Base-by-base conservation (phyloP, 2,113 vertebrate genomes). In the Pavo muticus region DNA sequence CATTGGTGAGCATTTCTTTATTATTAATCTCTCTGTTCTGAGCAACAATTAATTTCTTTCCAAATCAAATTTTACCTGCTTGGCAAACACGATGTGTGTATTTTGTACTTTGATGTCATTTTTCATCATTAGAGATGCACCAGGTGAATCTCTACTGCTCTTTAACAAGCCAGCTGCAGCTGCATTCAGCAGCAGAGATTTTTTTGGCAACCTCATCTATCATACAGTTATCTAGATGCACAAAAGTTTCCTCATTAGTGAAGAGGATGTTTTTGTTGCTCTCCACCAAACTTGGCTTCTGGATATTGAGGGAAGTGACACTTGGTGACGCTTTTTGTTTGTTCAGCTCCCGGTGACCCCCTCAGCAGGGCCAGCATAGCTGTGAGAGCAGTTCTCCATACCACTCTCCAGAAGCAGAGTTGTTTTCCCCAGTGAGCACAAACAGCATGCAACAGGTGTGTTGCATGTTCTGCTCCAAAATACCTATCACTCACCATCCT, bases 171-270 rank as follows among this genome's bases (percentile, higher is more conserved):
- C 39, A 19, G 4, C 32, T 74, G 14, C 1, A 0, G 42, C 29
- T 92, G 19, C 73, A 56, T 74, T 91, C 8, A 78, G 39, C 35
- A 9, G 8, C 8, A 47, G 61, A 35, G 42, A 37, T 17, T 52
- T 89, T 75, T 75, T 61, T 95, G 78, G 81, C 91, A 84, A 56
- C 57, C 32, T 47, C n/a, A 20, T 68, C 73, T 35, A 17, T 25
- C 56, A 68, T 9, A 27, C 57, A 47, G 16, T 91, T 92, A 92
- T 95, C 84, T 89, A 72, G 42, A 89, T 10, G 35, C 35, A 78
- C 77, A 84, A 32, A 78, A 30, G 84, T 68, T 94, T 95, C 93
- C 94, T 94, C 47, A 16, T 35, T 81, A 88, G 71, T 64, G 74
- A 47, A 89, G 16, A 89, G 84, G 87, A 89, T 61, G 65, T 94